Evolutionary conservation across 1,140 invertebrate genomes (phyloP).

Genomic region (Microplitis mediator): DNA sequence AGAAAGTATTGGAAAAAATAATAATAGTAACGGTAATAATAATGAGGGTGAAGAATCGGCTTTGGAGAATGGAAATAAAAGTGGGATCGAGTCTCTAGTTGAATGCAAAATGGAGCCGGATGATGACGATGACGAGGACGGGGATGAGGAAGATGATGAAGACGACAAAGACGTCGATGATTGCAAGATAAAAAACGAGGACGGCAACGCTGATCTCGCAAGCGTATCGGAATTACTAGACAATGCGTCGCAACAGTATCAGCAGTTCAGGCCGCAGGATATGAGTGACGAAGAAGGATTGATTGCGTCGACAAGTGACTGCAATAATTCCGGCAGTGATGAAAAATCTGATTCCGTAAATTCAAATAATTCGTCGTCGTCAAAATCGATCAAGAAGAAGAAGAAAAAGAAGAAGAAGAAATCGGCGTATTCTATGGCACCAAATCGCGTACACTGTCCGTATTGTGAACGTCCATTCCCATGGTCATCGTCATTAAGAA

Average conservation of each 20-base stretch:
- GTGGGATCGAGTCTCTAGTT: not conserved
- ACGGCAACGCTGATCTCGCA: conserved; percentile 68
- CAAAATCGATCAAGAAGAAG: conserved; percentile 49
- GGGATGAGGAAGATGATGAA: conserved; percentile 19
- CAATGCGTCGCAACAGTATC: conserved; percentile 76
- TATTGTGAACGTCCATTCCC: conserved; percentile 93
- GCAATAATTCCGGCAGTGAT: conserved; percentile 81
- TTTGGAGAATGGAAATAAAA: not conserved
- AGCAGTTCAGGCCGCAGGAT: conserved; percentile 68
- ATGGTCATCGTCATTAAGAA: conserved; percentile 90
- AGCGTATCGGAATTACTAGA: conserved; percentile 79
- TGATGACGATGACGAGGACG: conserved; percentile 8
- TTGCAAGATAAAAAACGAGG: conserved; percentile 43
- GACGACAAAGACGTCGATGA: conserved; percentile 20
- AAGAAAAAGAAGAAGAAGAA: conserved; percentile 75
- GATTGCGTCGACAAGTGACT: conserved; percentile 76
- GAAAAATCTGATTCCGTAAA: conserved; percentile 68
- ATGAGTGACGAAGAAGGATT: conserved; percentile 76
- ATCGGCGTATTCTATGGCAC: conserved; percentile 94
- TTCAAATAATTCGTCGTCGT: conserved; percentile 42
- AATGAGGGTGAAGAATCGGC: not conserved
- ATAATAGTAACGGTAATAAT: not conserved
- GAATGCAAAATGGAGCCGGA: not conserved
- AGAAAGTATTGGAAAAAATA: conserved; percentile 18
- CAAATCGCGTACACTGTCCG: conserved; percentile 89